Percentiles rank a stretch among this genome's conserved stretches.
Evolutionary conservation across 1,140 invertebrate genomes (phyloP).

Genomic region (Spodoptera frugiperda): DNA sequence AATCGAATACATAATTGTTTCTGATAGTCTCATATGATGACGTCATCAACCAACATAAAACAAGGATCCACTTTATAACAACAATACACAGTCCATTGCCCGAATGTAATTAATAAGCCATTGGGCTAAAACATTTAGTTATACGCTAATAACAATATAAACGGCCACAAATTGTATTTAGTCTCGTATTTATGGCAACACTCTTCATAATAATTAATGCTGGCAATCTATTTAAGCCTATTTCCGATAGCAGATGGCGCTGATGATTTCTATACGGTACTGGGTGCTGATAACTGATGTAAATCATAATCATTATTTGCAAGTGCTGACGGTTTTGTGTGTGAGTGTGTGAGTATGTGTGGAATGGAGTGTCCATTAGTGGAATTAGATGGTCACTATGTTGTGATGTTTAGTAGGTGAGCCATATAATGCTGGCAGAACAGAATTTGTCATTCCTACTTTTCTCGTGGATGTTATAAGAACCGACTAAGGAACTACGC

Average conservation of each 20-base stretch:
- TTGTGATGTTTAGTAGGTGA: too few relatives aligned
- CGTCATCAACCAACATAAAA: too few relatives aligned
- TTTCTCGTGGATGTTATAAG: too few relatives aligned
- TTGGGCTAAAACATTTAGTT: background rate
- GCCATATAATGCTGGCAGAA: too few relatives aligned
- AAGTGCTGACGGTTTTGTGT: slow-evolving; percentile 28
- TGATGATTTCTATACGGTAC: slow-evolving; percentile 8
- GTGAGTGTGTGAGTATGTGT: background rate
- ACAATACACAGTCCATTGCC: background rate
- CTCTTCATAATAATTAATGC: slow-evolving; percentile 13
- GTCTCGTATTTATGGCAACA: slow-evolving; percentile 26
- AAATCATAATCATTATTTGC: slow-evolving; percentile 18
- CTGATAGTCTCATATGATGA: too few relatives aligned
- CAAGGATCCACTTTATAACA: background rate
- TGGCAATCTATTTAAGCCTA: slow-evolving; percentile 31
- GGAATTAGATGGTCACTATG: too few relatives aligned
- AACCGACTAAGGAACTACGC: too few relatives aligned
- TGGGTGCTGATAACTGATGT: slow-evolving; percentile 8
- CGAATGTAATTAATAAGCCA: slow-evolving; percentile 7
- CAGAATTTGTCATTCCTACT: too few relatives aligned
- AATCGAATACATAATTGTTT: too few relatives aligned
- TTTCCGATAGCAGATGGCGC: slow-evolving; percentile 31
- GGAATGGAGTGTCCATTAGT: background rate
- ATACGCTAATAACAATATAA: slow-evolving; percentile 21
- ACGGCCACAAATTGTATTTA: slow-evolving; percentile 23